Base-by-base conservation (phyloP, 92 coral and sea anemone genomes). In the Phenganax marumi region DNA sequence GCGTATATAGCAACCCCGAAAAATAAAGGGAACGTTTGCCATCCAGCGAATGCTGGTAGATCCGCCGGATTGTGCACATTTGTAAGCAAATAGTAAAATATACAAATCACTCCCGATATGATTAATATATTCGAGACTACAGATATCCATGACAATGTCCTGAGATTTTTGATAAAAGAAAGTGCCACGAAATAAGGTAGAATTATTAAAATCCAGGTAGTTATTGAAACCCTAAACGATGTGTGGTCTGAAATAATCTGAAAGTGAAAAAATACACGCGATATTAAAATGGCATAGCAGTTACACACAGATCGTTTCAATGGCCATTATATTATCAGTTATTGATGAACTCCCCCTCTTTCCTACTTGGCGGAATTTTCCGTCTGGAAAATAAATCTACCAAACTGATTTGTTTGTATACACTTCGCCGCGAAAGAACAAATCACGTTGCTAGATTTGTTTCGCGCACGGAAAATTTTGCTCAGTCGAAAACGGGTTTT, bases 1-100 rank as follows among this genome's bases (percentile, higher is more conserved):
- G 98, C 88, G 69, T 88, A 94, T 63, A 94, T 82, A n/a, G 93
- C 87, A 39, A 86, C 84, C 12, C 97, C 97, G 86, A 90, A 89
- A 75, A 91, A 80, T 51, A 92, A 83, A 7, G 93, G 92, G 12
- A 90, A 66, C 71, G 70, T 72, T 12, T 62, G 19, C 10, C 57
- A 52, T 9, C 92, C 91, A 53, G 88, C 89, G 76, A 94, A 92
- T 13, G 85, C 84, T 0, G 97, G 97, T 8, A 89, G 77, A 18
- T 70, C 81, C n/a, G 64, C 60, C n/a, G 91, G 91, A 55, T 82
- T 81, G 21, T 84, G 82, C 12, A 96, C 79, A 61, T 92, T 85
- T 19, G 80, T 33, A 39, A 90, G 83, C n/a, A 92, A 82, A 69
- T 91, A 90, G 53, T 87, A 80, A 26, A 96, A 80, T n/a, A 91